These are phyloP conservation scores for Sebastiscus albofasciatus DNA, from an alignment of 2,797 vertebrate species.

Conservation along the genomic window DNA sequence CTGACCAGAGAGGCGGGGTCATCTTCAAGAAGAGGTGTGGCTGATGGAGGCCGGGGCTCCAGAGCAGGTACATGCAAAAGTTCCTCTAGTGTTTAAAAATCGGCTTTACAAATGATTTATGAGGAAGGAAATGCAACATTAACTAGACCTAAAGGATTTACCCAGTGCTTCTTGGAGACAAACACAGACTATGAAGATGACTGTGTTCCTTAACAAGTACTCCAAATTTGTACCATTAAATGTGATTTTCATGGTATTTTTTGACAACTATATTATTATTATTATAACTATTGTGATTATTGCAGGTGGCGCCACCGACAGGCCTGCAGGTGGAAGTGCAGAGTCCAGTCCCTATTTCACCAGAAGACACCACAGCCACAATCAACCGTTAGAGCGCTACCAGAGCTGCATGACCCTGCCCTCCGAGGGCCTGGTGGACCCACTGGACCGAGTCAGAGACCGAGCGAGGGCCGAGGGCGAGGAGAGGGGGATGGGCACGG, in stretches of 20 bases:
- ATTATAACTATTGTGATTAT: not conserved
- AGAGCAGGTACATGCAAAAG: conserved; percentile 43
- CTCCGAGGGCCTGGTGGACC: conserved; percentile 54
- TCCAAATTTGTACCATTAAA: not conserved
- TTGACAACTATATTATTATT: not conserved
- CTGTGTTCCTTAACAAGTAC: not conserved
- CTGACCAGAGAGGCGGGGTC: conserved; percentile 73
- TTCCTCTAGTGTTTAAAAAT: not conserved
- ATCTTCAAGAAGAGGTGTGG: conserved; percentile 58
- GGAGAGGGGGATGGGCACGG: conserved; percentile 46
- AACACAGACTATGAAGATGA: not conserved
- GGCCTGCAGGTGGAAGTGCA: conserved; percentile 75
- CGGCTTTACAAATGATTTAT: no score
- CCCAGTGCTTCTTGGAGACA: not conserved
- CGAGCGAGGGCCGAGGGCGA: conserved; percentile 24
- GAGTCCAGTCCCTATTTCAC: conserved; percentile 85
- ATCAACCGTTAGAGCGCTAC: conserved; percentile 65
- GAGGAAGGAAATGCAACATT: not conserved
- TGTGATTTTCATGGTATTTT: not conserved
- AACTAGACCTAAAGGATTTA: not conserved
- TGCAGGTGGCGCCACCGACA: conserved; percentile 43
- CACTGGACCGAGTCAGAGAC: conserved; percentile 42
- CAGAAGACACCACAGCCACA: conserved; percentile 70
- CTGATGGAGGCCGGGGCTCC: conserved; percentile 60
- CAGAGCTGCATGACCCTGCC: conserved; percentile 74